A percentile compares a stretch with the other conserved stretches of the same genome.
These are phyloP conservation scores for Lacanobia wlatinum DNA, from an alignment of 2,888 invertebrate species.

Conservation along the genomic window DNA sequence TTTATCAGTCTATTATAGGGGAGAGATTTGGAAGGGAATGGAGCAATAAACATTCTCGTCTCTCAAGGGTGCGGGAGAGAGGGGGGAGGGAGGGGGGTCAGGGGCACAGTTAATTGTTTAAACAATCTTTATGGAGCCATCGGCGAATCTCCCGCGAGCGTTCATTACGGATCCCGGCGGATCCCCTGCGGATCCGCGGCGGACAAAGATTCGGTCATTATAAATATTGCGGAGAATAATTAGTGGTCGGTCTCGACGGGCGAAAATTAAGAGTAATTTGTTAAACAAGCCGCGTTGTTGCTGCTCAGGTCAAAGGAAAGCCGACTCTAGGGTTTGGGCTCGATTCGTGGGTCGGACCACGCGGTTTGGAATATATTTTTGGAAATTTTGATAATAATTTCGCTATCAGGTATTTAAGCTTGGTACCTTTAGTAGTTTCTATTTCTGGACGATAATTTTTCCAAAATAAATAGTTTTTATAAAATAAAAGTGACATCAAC, in stretches of 20 bases:
- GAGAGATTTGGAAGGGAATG: slow-evolving; percentile 28
- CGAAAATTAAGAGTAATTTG: slow-evolving; percentile 40
- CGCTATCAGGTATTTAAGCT: background rate
- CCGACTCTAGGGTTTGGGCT: background rate
- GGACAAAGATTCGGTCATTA: slow-evolving; percentile 49
- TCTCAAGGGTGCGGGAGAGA: slow-evolving; percentile 1
- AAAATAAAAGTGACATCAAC: no score
- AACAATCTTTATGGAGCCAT: slow-evolving; percentile 52
- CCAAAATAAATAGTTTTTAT: no score
- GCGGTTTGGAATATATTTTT: background rate
- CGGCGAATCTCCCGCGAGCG: slow-evolving; percentile 25
- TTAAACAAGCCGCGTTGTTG: slow-evolving; percentile 44
- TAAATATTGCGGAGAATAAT: slow-evolving; percentile 54
- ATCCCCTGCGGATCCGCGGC: slow-evolving; percentile 2
- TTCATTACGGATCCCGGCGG: slow-evolving; percentile 34
- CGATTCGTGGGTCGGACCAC: no score
- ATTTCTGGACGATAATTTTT: no score
- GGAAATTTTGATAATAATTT: background rate
- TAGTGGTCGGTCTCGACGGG: slow-evolving; percentile 27
- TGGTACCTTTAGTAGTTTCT: background rate
- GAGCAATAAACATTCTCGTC: slow-evolving; percentile 39
- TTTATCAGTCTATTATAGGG: slow-evolving; percentile 18
- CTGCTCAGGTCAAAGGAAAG: slow-evolving; percentile 12
- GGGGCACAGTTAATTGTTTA: slow-evolving; percentile 52
- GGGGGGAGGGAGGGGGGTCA: background rate